phyloP scores from a whole-genome alignment of 2,113 vertebrate genomes.

The Laticauda colubrina region DNA sequence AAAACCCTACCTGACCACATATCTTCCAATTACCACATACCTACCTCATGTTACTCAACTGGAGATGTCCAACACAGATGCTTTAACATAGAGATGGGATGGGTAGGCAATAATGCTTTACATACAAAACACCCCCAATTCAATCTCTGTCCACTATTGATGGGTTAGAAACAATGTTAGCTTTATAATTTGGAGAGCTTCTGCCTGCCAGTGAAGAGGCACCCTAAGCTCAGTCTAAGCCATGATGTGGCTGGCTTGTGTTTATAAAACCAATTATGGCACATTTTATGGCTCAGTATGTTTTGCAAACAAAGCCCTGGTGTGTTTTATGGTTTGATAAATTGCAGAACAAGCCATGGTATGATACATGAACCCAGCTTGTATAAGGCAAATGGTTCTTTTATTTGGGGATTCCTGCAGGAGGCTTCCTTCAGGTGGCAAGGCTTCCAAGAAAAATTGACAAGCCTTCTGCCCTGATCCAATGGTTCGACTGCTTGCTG shows the following conservation, averaged over 20 bases:
- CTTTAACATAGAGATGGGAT: neutral
- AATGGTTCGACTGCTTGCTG: neutral
- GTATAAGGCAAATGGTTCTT: neutral
- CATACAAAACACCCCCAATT: neutral
- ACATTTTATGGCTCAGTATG: neutral
- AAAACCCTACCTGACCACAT: neutral
- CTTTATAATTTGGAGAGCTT: neutral
- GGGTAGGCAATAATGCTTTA: neutral
- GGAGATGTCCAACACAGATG: neutral
- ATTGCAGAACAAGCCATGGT: neutral
- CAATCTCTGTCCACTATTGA: neutral
- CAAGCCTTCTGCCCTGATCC: neutral
- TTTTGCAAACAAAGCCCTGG: neutral
- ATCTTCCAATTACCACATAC: neutral
- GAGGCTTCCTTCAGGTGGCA: neutral
- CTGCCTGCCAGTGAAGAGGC: neutral
- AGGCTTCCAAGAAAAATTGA: neutral
- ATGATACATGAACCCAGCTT: neutral
- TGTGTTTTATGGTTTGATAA: neutral
- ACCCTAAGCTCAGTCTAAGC: neutral
- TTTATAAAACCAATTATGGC: neutral
- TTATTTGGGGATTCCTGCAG: neutral
- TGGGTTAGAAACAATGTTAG: neutral
- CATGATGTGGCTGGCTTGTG: neutral
- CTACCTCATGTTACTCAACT: neutral